Evolutionary conservation across 2,113 vertebrate genomes (phyloP), one percentile per base, ranked within the genome.

Genomic region (Abramis brama): DNA sequence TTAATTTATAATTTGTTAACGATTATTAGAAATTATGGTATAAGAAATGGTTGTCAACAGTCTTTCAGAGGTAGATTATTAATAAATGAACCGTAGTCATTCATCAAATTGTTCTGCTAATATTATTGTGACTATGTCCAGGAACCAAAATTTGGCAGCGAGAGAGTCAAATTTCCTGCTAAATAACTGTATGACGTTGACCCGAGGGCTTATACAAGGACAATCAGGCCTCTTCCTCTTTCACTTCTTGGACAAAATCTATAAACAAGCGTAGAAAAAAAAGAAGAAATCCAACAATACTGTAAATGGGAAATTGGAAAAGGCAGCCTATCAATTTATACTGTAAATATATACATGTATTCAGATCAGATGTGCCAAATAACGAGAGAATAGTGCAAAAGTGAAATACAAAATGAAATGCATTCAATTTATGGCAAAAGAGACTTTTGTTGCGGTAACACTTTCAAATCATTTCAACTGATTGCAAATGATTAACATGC

Each of bases 251-350:
- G 17, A 79, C 52, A 55, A 52, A 17, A 57, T 78, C 89, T 75
- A 90, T 86, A 15, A 52, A 39, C 3, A 17, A 70, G 89, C 77
- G 66, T 13, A 59, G 11, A 60, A 82, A 17, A 57, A 23, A 25
- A 85, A 6, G 66, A n/a, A 85, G 7, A 75, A 83, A 82, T 79
- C 68, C 43, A 62, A 30, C 13, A 6, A 2, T 43, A 43, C 43
- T 43, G 43, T 43, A 43, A n/a, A n/a, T n/a, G n/a, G n/a, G n/a
- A n/a, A n/a, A n/a, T n/a, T n/a, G 17, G 5, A 47, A 75, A 75
- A 9, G 47, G 7, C 23, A 77, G 5, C 47, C 15, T 30, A 6
- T 55, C n/a, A 4, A 10, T 30, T 52, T 50, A 39, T 21, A 36
- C 68, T 10, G 1, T 21, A 36, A 39, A 39, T 39, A 21, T 50